phyloP scores from a whole-genome alignment of 2,888 invertebrate genomes.

The Coecobrya sp. region DNA sequence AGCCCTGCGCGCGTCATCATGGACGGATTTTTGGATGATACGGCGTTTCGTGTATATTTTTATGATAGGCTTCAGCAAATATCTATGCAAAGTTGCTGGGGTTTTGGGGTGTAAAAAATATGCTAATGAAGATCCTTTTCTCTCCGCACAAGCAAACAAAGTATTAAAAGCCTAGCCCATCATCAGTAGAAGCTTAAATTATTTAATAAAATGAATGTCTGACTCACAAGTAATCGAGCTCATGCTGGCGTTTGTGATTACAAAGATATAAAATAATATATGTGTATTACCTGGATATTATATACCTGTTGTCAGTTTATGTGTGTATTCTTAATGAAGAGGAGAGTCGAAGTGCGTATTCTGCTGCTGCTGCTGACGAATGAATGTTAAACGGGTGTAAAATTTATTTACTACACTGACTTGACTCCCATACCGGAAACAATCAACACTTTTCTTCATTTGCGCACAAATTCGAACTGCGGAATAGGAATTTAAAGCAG shows the following conservation, averaged over 20 bases:
- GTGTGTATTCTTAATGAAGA: not conserved
- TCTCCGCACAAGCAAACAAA: not conserved
- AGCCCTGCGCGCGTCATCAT: not conserved
- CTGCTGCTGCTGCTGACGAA: not conserved
- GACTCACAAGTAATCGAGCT: not conserved
- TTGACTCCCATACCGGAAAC: slow-evolving; percentile 65
- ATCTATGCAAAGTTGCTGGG: slow-evolving; percentile 42
- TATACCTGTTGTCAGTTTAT: not conserved
- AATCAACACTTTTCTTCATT: slow-evolving; percentile 73
- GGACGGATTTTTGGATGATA: not conserved
- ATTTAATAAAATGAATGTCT: slow-evolving; percentile 1
- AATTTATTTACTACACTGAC: not conserved
- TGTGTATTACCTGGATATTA: not conserved
- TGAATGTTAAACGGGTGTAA: slow-evolving; percentile 50
- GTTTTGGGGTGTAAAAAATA: slow-evolving; percentile 48
- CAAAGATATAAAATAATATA: not conserved
- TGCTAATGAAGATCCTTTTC: slow-evolving; percentile 65
- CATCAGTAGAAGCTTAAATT: not conserved
- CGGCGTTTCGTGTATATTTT: not conserved
- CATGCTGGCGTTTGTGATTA: slow-evolving; percentile 34
- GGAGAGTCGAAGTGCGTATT: not conserved
- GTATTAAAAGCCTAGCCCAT: slow-evolving; percentile 39
- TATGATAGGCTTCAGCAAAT: not conserved
- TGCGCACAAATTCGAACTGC: not conserved
- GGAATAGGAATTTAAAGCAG: too few species aligned